Percentiles rank a stretch among this genome's conserved stretches.
These are phyloP conservation scores for Sitta carolinensis DNA, from an alignment of 2,797 vertebrate genomes.

Conservation along the genomic window DNA sequence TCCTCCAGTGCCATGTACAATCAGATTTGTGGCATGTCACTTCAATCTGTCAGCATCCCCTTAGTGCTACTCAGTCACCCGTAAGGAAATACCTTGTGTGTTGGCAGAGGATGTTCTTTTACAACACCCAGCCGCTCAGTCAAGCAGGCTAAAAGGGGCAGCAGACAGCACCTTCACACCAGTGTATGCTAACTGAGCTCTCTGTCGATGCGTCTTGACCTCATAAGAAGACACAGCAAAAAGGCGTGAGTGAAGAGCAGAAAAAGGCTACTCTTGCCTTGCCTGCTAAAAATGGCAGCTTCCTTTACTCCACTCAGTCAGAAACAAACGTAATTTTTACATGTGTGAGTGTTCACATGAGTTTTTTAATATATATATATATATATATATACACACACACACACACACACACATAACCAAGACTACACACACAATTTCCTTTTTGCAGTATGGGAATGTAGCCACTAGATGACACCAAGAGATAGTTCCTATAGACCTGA, in stretches of 20 bases:
- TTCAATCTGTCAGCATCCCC: constrained; percentile 78
- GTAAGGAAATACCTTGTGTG: constrained; percentile 71
- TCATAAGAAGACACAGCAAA: constrained; percentile 67
- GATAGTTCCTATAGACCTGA: constrained; percentile 82
- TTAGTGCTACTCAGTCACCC: constrained; percentile 74
- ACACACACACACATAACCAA: not conserved
- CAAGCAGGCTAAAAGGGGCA: constrained; percentile 74
- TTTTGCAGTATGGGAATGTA: constrained; percentile 85
- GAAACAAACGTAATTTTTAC: constrained; percentile 23
- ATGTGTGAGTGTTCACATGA: not conserved
- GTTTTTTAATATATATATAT: not conserved
- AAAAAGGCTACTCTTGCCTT: constrained; percentile 62
- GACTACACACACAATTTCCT: constrained; percentile 15
- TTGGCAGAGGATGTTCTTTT: constrained; percentile 74
- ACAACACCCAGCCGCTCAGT: constrained; percentile 74
- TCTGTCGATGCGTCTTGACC: constrained; percentile 70
- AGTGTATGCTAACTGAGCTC: constrained; percentile 68
- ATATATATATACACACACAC: not conserved
- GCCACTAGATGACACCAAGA: constrained; percentile 98
- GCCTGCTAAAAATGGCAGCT: constrained; percentile 67
- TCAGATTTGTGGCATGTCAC: constrained; percentile 78
- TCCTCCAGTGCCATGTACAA: constrained; percentile 72
- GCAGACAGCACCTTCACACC: constrained; percentile 76
- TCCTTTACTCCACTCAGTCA: constrained; percentile 58
- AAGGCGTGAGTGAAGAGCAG: constrained; percentile 67